Evolutionary conservation across 2,797 vertebrate species (phyloP), one percentile per base, ranked within the genome.

Genomic region (Malurus leucopterus): DNA sequence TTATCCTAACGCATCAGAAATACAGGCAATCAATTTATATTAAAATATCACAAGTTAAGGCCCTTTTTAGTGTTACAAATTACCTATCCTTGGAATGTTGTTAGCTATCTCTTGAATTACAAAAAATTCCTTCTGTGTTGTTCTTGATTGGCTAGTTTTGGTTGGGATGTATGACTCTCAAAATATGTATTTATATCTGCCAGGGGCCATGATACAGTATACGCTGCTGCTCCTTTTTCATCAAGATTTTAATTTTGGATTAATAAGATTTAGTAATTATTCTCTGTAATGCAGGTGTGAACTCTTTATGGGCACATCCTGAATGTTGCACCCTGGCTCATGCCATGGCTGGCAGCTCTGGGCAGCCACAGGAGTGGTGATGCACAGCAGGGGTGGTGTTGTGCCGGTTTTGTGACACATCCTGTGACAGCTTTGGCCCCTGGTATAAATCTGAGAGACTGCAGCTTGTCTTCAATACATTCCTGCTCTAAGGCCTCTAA

Each of bases 21-120:
- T 64, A 67, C 8, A 64, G 64, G 70, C 84, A 89, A 85, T 93
- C 79, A 79, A 76, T 94, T 88, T 67, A 29, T 92, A 49, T 86
- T 89, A 90, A 93, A 94, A 70, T 79, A 91, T 41, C 53, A 20
- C 67, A 68, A 62, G 30, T 82, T 84, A 82, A 91, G 57, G 30
- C 61, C 61, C 34, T 67, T 78, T 36, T 89, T 90, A 64, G 55
- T 55, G 43, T 58, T 81, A 40, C 58, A 70, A 87, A 89, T 84
- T 86, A 67, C 53, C 54, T 61, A 4, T 67, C 30, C 6, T 76
- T 83, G 40, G 64, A 78, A 71, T 89, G 61, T 76, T 81, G 84
- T 91, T 50, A 89, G 17, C 55, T 67, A 40, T n/a, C 70, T 81
- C 30, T 76, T 88, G 63, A 88, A 78, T 73, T 50, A 38, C 2